Conservation (phyloP, 2,797 vertebrate genomes). For the Glossophaga mutica region DNA sequence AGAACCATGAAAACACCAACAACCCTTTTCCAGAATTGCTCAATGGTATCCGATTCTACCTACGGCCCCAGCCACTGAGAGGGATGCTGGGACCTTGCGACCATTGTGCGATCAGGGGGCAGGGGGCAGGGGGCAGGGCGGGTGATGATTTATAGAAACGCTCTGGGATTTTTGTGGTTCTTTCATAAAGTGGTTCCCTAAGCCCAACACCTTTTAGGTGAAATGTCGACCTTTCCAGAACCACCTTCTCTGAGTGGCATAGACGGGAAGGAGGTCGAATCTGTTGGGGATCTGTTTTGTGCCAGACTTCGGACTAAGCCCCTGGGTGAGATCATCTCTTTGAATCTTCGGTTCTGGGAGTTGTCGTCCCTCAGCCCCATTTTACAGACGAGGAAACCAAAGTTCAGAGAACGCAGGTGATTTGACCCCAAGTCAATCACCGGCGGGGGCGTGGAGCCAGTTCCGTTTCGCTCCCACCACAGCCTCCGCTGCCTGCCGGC, state of each 20-base stretch:
- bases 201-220: not conserved
- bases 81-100: not conserved
- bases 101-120: accelerated
- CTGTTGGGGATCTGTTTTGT: not conserved
- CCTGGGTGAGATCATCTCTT: not conserved
- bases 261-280: not conserved
- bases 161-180: not conserved
- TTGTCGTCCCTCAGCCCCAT: not conserved
- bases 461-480: not conserved
- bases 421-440: not conserved
- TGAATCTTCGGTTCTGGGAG: not conserved
- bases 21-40: not conserved
- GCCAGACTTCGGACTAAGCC: not conserved
- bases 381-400: not conserved
- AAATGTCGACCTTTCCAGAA: not conserved
- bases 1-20: not conserved
- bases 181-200: not conserved
- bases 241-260: not conserved
- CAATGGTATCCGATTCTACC: not conserved
- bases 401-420: not conserved
- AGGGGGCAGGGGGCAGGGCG: accelerated
- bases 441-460: not conserved
- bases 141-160: not conserved
- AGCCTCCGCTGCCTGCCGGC: not conserved
- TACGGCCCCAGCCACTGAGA: not conserved